phyloP scores from a whole-genome alignment of 2,888 invertebrate species.

The Neuroscelio doddi region DNA sequence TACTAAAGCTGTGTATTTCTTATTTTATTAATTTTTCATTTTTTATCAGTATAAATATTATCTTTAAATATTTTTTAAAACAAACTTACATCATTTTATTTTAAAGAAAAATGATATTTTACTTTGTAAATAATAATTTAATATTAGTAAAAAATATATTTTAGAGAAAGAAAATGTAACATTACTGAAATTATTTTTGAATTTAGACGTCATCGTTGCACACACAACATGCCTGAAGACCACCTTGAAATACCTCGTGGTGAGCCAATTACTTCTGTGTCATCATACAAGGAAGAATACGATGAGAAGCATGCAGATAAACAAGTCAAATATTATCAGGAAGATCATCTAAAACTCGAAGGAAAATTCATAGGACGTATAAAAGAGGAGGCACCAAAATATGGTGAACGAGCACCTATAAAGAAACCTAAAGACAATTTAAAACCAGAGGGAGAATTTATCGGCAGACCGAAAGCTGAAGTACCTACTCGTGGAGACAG shows the following conservation, averaged over 20 bases:
- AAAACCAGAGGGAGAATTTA: constrained; percentile 74
- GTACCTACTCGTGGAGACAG: constrained; percentile 61
- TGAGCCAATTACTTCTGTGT: constrained; percentile 66
- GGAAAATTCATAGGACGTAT: constrained; percentile 77
- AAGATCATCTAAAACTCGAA: constrained; percentile 82
- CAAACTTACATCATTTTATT: too few species aligned
- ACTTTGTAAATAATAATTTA: too few species aligned
- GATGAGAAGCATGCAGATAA: constrained; percentile 79
- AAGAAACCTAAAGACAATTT: constrained; percentile 66
- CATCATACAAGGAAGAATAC: constrained; percentile 79
- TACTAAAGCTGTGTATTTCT: too few species aligned
- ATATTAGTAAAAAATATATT: too few species aligned
- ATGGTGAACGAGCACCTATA: constrained; percentile 71
- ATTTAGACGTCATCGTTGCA: too few species aligned
- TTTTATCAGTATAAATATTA: too few species aligned
- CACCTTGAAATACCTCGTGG: constrained; percentile 62
- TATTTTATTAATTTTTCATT: too few species aligned
- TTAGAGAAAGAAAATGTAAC: too few species aligned
- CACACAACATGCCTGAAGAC: too few species aligned
- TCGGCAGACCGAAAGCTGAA: constrained; percentile 68
- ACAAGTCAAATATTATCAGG: constrained; percentile 76
- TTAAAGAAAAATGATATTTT: too few species aligned
- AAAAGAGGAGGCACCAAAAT: constrained; percentile 64
- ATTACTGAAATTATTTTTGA: too few species aligned
- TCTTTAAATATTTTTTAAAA: too few species aligned